A percentile compares a stretch with the other conserved stretches of the same genome.
Evolutionary conservation across 2,113 vertebrate species (phyloP).

Genomic region (Myodes glareolus): DNA sequence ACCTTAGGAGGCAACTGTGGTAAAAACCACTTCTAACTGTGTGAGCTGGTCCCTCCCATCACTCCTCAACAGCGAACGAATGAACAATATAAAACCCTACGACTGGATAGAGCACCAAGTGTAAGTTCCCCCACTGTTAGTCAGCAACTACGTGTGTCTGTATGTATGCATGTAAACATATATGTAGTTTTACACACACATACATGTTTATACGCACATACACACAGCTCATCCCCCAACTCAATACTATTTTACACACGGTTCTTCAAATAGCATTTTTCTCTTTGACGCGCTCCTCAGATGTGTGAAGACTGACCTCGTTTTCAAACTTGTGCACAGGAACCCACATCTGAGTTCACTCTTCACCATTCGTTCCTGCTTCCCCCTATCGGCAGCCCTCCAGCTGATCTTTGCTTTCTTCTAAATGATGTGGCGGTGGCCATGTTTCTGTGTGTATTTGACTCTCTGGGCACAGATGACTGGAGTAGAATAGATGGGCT

Average conservation of each 20-base stretch:
- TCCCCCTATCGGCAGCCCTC: background rate
- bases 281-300: conserved; percentile 3
- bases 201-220: background rate
- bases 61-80: background rate
- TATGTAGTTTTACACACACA: background rate
- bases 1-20: background rate
- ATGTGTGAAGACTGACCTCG: background rate
- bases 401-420: background rate
- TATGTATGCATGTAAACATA: background rate
- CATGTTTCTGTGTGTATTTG: background rate
- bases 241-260: conserved; percentile 5
- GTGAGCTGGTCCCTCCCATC: background rate
- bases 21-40: background rate
- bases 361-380: background rate
- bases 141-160: background rate
- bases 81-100: background rate
- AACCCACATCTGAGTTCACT: background rate
- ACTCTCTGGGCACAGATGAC: background rate
- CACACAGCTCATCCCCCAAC: background rate
- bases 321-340: background rate
- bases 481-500: background rate
- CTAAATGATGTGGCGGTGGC: background rate
- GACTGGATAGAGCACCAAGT: background rate
- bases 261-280: background rate
- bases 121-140: background rate